Evolutionary conservation across 35 echinoderm and acorn worm genomes (phyloP).

Genomic region (Acanthaster planci): DNA sequence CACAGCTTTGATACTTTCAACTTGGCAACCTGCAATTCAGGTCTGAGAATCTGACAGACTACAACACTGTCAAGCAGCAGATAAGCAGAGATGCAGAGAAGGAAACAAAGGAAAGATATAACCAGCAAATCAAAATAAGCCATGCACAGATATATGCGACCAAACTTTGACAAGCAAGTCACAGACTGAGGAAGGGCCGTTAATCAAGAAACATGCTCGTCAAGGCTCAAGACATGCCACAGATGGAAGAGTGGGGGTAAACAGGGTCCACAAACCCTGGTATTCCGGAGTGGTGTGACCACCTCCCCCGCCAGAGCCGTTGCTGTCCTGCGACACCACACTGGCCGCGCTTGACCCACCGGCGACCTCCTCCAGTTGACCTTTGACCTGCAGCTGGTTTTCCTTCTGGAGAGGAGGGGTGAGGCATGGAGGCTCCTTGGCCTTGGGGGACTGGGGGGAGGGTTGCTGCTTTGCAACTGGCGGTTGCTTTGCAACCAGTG

Average conservation of each 20-base stretch:
- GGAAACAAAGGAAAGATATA: no score
- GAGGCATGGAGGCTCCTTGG: not conserved
- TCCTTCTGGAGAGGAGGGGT: not conserved
- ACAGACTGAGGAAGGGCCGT: not conserved
- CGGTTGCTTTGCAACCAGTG: not conserved
- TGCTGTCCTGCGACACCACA: slow-evolving; percentile 80
- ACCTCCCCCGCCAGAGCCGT: slow-evolving; percentile 38
- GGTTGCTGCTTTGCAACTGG: slow-evolving; percentile 12
- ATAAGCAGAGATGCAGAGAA: no score
- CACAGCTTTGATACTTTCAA: no score
- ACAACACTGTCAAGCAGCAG: no score
- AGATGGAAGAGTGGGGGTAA: not conserved
- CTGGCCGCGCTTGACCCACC: slow-evolving; percentile 24
- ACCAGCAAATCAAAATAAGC: not conserved
- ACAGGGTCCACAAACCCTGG: slow-evolving; percentile 61
- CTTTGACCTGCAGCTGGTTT: not conserved
- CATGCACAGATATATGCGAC: not conserved
- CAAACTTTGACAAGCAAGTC: not conserved
- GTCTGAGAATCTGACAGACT: no score
- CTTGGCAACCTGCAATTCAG: no score
- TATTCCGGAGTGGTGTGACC: slow-evolving; percentile 49
- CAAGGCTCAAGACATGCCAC: not conserved
- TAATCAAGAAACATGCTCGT: not conserved
- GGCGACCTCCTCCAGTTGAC: not conserved
- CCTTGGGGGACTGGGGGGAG: not conserved